Percentiles rank a stretch among this genome's conserved stretches.
Conservation (phyloP, 2,888 invertebrate species). For the Dicyrtomina minuta region DNA sequence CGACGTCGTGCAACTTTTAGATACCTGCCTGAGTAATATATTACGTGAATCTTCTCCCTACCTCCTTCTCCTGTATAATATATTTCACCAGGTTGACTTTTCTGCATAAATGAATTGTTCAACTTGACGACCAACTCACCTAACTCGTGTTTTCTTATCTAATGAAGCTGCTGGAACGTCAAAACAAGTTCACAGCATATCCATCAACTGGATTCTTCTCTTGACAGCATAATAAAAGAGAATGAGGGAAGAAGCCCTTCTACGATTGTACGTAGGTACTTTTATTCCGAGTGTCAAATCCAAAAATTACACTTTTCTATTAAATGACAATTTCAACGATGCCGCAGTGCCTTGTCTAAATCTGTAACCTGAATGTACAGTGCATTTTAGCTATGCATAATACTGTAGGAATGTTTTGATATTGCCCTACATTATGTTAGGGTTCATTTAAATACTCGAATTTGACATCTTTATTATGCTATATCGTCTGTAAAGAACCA, state of each 20-base stretch:
- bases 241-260: constrained; percentile 15
- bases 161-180: constrained; percentile 25
- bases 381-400: too few relatives aligned
- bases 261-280: neutral
- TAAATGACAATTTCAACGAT: too few relatives aligned
- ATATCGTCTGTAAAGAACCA: too few relatives aligned
- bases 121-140: constrained; percentile 20
- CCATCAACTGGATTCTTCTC: constrained; percentile 28
- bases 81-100: too few relatives aligned
- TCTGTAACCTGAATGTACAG: too few relatives aligned
- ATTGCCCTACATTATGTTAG: too few relatives aligned
- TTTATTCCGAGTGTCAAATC: neutral
- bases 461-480: too few relatives aligned
- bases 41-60: too few relatives aligned
- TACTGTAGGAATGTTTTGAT: too few relatives aligned
- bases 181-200: constrained; percentile 41
- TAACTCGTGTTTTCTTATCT: constrained; percentile 35
- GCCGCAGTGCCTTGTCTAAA: too few relatives aligned
- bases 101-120: constrained; percentile 17
- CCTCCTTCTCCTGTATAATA: too few relatives aligned
- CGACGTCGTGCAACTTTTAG: constrained; percentile 4
- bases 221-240: constrained; percentile 17
- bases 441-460: constrained; percentile 18
- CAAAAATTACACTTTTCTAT: neutral
- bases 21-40: too few relatives aligned